Evolutionary conservation across 2,888 invertebrate genomes (phyloP).

Genomic region (Magallana nippona): DNA sequence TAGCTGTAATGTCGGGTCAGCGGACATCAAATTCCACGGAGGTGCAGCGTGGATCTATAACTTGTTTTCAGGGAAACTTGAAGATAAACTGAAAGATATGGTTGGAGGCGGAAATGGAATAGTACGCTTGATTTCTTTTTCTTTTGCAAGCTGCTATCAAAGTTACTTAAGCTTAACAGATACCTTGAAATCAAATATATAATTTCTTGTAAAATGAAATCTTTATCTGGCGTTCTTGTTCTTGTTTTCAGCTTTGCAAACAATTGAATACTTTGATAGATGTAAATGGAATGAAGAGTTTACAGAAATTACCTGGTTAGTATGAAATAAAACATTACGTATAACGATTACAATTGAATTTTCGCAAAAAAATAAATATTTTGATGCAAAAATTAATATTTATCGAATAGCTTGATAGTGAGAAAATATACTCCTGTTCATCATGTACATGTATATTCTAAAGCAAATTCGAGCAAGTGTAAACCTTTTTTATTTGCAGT

Average conservation of each 20-base stretch:
- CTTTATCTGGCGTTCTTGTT: no score
- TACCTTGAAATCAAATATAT: neutral
- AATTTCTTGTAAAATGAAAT: no score
- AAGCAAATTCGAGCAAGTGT: no score
- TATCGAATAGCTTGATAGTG: no score
- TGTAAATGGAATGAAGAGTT: neutral
- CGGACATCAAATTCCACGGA: conserved; percentile 59
- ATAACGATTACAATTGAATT: neutral
- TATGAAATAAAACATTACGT: no score
- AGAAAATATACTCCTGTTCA: no score
- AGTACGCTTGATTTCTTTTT: neutral
- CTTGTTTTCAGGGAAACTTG: conserved; percentile 50
- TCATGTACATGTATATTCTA: no score
- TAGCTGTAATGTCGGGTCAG: conserved; percentile 49
- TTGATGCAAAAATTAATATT: no score
- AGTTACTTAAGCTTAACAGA: neutral
- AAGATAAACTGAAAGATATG: conserved; percentile 15
- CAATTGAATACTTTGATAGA: neutral
- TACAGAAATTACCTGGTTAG: neutral
- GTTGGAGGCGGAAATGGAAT: neutral
- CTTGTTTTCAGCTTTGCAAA: neutral
- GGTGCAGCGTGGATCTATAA: conserved; percentile 58
- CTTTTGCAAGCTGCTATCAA: neutral
- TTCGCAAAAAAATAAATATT: neutral
- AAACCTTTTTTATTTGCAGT: neutral